Evolutionary conservation across 2,113 vertebrate species (phyloP).

Genomic region (Butastur rufipennis): DNA sequence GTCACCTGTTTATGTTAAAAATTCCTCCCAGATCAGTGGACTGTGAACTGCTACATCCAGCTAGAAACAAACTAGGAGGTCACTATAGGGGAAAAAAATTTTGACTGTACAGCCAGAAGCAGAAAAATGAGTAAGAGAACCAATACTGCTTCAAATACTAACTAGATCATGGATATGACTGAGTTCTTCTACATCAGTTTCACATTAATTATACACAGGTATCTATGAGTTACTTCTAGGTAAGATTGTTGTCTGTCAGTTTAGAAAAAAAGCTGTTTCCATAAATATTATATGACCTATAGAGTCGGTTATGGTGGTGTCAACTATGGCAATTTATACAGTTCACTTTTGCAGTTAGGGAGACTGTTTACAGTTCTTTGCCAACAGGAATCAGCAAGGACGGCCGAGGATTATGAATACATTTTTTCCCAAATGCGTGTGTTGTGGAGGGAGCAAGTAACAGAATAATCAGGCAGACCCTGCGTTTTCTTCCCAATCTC

Average conservation of each 20-base stretch:
- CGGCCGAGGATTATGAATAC: not conserved
- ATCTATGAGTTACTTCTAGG: not conserved
- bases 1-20: not conserved
- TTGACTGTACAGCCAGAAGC: not conserved
- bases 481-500: rapidly evolving
- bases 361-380: not conserved
- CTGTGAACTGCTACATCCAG: not conserved
- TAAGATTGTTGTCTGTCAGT: not conserved
- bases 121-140: not conserved
- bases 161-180: not conserved
- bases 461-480: not conserved
- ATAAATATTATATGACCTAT: not conserved
- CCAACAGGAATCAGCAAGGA: not conserved
- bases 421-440: not conserved
- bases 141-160: not conserved
- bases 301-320: not conserved
- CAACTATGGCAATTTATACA: not conserved
- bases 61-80: not conserved
- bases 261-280: not conserved
- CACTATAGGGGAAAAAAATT: not conserved
- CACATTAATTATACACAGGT: not conserved
- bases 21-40: not conserved
- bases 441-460: not conserved
- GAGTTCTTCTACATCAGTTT: not conserved
- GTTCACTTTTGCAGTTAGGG: not conserved